Evolutionary conservation across 2,888 invertebrate genomes (phyloP).

Genomic region (Lamellibrachia satsuma): DNA sequence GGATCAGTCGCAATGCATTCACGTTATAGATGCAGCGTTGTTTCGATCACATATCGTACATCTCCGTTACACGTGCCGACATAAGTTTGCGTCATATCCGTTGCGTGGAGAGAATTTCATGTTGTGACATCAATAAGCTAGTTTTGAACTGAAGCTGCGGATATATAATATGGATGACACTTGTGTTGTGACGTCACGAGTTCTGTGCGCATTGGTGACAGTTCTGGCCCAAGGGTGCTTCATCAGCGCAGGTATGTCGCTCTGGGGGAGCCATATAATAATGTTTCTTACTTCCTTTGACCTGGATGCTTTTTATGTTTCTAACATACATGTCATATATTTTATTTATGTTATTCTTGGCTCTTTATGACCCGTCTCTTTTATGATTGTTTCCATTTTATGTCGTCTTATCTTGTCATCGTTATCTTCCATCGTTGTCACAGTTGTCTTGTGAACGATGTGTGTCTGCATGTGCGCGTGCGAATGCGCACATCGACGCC

Average conservation of each 20-base stretch:
- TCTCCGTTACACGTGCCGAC: background rate
- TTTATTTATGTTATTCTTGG: background rate
- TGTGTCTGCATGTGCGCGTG: background rate
- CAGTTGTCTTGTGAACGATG: background rate
- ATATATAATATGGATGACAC: background rate
- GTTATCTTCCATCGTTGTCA: background rate
- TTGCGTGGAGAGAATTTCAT: background rate
- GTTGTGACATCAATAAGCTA: background rate
- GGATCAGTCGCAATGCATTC: background rate
- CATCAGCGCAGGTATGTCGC: background rate
- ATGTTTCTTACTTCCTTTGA: background rate
- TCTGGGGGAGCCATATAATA: background rate
- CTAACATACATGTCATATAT: background rate
- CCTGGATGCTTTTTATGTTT: background rate
- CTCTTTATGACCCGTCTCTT: background rate
- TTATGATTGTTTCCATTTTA: background rate
- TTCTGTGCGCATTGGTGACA: background rate
- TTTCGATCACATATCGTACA: background rate
- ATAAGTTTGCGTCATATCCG: no score
- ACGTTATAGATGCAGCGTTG: background rate
- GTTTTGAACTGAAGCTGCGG: background rate
- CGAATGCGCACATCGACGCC: background rate
- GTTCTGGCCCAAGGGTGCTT: background rate
- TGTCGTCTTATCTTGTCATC: background rate
- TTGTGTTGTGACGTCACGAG: background rate